Base-by-base conservation (phyloP, 1,140 invertebrate species). In the Pissodes strobi region DNA sequence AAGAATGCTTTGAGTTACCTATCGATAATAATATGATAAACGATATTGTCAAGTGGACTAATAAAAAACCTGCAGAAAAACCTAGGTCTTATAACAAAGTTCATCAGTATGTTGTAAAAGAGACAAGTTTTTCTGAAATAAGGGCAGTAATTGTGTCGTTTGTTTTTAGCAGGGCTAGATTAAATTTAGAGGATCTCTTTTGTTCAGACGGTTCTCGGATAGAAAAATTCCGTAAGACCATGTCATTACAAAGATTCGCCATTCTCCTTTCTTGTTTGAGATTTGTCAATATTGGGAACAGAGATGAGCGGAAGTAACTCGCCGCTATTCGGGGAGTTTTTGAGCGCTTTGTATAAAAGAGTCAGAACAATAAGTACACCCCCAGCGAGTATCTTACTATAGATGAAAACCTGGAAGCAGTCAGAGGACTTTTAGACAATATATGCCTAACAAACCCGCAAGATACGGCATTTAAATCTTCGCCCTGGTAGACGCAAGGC, bases 391-490 rank as follows among this genome's bases (percentile, higher is more conserved):
- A n/a, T 48, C 45, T 48, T 21, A 56, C 15, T 4, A 58, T 57
- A 22, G 41, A 64, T 34, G 41, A 64, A 41, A 64, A 57, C 13
- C 23, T 64, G 22, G 39, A 48, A 49, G 13, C 46, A 38, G 56
- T 64, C 34, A 37, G 61, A 23, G 49, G 8, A n/a, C 23, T 12
- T 56, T 56, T 19, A 43, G 71, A 30, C 74, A 78, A 60, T 81
- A 79, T 57, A 78, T 83, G n/a, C 76, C 70, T 5, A 27, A 48
- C 8, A 75, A 74, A 45, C 70, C 72, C 15, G 63, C 56, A 8
- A 64, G 64, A 10, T 77, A 62, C 22, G 59, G 62, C 1, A 51
- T 56, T 10, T 46, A 64, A 57, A 53, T 64, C 1, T 38, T 43
- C 27, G 62, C 62, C 5, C 18, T 64, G 19, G 62, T 64, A 5